Conservation (phyloP, 2,888 invertebrate genomes). For the Candidula unifasciata region DNA sequence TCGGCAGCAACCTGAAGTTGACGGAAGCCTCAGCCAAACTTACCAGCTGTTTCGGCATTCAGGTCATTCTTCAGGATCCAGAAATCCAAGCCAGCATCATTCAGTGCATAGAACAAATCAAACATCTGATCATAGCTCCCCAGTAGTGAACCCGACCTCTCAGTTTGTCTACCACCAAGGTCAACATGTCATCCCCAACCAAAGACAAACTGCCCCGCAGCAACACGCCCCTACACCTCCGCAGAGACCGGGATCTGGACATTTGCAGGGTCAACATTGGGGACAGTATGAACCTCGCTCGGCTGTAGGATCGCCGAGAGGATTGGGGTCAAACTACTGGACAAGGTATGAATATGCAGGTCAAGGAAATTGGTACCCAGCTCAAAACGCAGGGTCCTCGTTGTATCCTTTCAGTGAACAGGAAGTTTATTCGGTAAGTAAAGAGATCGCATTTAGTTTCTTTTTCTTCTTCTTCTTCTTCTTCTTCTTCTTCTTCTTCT, state of each 20-base stretch:
- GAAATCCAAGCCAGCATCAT: neutral
- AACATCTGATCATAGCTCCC: neutral
- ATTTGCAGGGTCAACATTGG: neutral
- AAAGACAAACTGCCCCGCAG: neutral
- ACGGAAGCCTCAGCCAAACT: no score
- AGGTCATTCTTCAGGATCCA: neutral
- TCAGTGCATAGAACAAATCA: neutral
- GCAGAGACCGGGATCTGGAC: neutral
- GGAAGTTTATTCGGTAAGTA: constrained; percentile 16
- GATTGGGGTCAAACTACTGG: neutral
- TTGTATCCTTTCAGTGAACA: neutral
- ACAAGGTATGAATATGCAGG: neutral
- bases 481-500: no score
- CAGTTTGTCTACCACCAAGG: neutral
- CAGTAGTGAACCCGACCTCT: neutral
- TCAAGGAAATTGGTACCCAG: constrained; percentile 4
- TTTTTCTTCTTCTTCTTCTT: no score
- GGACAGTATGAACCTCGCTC: neutral
- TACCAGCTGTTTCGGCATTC: neutral
- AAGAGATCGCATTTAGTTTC: no score
- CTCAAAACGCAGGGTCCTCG: neutral
- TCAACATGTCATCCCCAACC: neutral
- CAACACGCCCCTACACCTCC: neutral
- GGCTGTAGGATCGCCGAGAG: neutral
- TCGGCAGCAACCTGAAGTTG: neutral